Evolutionary conservation across 2,113 vertebrate genomes (phyloP), one percentile per base, ranked within the genome.

Genomic region (Columbina picui): DNA sequence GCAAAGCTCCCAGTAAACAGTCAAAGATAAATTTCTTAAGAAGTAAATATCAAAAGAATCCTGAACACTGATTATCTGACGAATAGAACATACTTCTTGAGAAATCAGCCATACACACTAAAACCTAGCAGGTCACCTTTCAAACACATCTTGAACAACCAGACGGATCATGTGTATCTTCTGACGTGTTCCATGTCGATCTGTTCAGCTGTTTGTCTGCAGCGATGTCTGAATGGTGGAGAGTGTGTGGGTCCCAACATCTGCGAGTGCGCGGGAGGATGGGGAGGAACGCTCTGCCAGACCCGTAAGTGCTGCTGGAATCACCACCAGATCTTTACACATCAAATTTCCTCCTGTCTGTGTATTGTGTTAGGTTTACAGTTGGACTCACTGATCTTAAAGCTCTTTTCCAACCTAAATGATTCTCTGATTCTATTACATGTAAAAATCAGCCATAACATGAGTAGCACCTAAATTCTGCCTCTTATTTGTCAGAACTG

Each of bases 201-300:
- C 36, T 86, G 47, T 73, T 17, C 92, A 98, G 98, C 97, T 89
- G 97, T 97, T 53, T 99, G 98, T 91, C 97, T 98, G 87, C 98
- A 98, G 90, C 98, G 71, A 23, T 98, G 98, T 52, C 93, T 98
- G 74, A 96, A 98, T 4, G 96, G 97, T 39, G 98, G 97, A 12
- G 97, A 98, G 94, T 98, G 98, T 17, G 89, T 98, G 8, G 96
- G 96, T 9, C 96, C 98, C 34, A 98, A 97, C 94, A 85, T 90
- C 90, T 98, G 97, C 38, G 93, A 94, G 91, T 98, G 97, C 38
- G 1, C 67, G 5, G 47, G 47, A 34, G 98, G 96, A 17, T 98
- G 97, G 98, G 91, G 32, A 19, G 98, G 98, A 50, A 77, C 55
- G 63, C 86, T 96, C 23, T 99, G 98, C 85, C 98, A 99, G 94